Evolutionary conservation across 2,888 invertebrate species (phyloP), one percentile per base, ranked within the genome.

Genomic region (Rambutsinella grinnellia): DNA sequence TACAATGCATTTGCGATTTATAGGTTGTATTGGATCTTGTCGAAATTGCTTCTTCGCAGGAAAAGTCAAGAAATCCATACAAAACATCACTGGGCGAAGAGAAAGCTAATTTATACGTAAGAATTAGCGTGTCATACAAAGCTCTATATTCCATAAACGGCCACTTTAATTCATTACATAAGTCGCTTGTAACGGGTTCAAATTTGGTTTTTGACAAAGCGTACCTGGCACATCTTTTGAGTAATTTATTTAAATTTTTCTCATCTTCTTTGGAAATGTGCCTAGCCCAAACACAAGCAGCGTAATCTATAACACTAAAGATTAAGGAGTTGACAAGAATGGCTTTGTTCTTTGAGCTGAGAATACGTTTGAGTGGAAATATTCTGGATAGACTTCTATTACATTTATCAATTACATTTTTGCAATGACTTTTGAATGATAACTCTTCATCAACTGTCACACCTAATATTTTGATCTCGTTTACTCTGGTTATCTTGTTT

Each of bases 121-220:
- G 10, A 57, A 15, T 10, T 15, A 57, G 3, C 15, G 5, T 28
- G n/a, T 26, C 27, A 17, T 57, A 57, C 10, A 17, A 2, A 6
- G 36, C 5, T 17, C 21, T 26, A 6, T 57, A 36, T 28, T 26
- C 19, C n/a, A 57, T 28, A 17, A 6, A 57, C 1, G 36, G 36
- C 57, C 57, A 57, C 36, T 57, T 36, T n/a, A 57, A 19, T 36
- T 28, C 36, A 28, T 57, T 8, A 57, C 57, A 57, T 3, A 57
- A 26, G 2, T 26, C 24, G 6, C 21, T 26, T 6, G 26, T 24
- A 24, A 56, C n/a, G 26, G 2, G 21, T n/a, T 56, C 56, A 26
- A 15, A 56, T 26, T 56, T 56, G 6, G 2, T 24, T 15, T 56
- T 56, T 2, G 5, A 2, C 2, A 53, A 19, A 19, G 13, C 21